These are phyloP conservation scores for Torymus texanus DNA, from an alignment of 2,888 invertebrate genomes.

Conservation along the genomic window DNA sequence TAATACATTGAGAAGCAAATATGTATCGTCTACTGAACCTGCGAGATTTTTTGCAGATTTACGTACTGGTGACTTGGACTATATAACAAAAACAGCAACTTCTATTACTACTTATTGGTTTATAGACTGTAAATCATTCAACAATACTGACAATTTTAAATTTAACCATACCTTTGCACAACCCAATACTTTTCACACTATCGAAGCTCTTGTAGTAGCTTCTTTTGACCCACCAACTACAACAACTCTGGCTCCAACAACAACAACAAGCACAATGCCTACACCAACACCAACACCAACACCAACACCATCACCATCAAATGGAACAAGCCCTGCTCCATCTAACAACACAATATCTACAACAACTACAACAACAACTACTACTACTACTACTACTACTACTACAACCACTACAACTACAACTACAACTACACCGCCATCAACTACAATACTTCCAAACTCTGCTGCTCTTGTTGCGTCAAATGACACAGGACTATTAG, in stretches of 20 bases:
- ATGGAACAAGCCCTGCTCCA: constrained; percentile 53
- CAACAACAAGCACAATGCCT: constrained; percentile 52
- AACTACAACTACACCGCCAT: constrained; percentile 56
- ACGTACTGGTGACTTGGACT: constrained; percentile 79
- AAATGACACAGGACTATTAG: constrained; percentile 57
- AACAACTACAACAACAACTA: constrained; percentile 58
- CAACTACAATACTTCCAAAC: constrained; percentile 50
- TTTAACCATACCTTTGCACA: constrained; percentile 81
- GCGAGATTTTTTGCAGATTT: constrained; percentile 76
- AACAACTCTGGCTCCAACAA: constrained; percentile 66
- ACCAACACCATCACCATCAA: constrained; percentile 54
- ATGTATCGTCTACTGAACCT: constrained; percentile 79
- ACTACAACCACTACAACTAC: constrained; percentile 53
- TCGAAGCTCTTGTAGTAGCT: constrained; percentile 85
- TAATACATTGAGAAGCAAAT: constrained; percentile 77
- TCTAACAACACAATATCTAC: constrained; percentile 57
- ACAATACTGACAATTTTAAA: constrained; percentile 79
- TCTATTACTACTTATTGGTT: constrained; percentile 85
- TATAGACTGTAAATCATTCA: constrained; percentile 84
- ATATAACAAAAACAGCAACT: constrained; percentile 77
- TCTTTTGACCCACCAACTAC: constrained; percentile 79
- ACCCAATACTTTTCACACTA: constrained; percentile 78
- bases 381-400: constrained; percentile 55
- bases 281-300: constrained; percentile 49
- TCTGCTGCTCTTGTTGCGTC: constrained; percentile 46